Conservation (phyloP, 2,797 vertebrate genomes). For the Remorina albescens region DNA sequence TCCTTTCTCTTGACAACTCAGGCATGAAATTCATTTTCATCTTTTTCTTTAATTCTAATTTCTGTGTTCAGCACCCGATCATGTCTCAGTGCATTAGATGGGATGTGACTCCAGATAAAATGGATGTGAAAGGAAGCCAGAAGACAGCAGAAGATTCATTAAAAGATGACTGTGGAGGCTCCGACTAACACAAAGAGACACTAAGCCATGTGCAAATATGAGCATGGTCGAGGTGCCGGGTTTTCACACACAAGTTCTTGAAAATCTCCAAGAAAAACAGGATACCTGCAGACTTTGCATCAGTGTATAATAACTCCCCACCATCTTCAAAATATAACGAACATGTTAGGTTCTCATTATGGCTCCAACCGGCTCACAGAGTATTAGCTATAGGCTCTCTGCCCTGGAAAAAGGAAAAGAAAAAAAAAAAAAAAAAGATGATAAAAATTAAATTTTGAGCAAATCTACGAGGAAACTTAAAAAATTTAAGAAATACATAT, state of each 20-base stretch:
- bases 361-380: not conserved
- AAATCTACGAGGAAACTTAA: no score
- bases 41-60: slow-evolving; percentile 53
- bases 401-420: no score
- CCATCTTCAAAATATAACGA: not conserved
- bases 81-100: slow-evolving; percentile 52
- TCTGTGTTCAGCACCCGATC: slow-evolving; percentile 47
- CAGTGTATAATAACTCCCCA: not conserved
- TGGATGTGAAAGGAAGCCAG: slow-evolving; percentile 29
- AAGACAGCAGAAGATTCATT: slow-evolving; percentile 45
- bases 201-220: slow-evolving; percentile 16
- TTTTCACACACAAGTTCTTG: not conserved
- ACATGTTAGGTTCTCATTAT: not conserved
- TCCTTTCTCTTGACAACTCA: slow-evolving; percentile 58
- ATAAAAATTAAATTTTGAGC: no score
- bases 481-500: not conserved
- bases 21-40: slow-evolving; percentile 70
- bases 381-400: slow-evolving; percentile 1
- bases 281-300: not conserved
- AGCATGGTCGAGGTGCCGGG: not conserved
- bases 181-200: not conserved
- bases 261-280: not conserved
- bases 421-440: no score
- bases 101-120: slow-evolving; percentile 64
- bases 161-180: slow-evolving; percentile 35